These are phyloP conservation scores for Scolanthus callimorphus DNA, from an alignment of 92 coral and sea anemone species.

Conservation along the genomic window DNA sequence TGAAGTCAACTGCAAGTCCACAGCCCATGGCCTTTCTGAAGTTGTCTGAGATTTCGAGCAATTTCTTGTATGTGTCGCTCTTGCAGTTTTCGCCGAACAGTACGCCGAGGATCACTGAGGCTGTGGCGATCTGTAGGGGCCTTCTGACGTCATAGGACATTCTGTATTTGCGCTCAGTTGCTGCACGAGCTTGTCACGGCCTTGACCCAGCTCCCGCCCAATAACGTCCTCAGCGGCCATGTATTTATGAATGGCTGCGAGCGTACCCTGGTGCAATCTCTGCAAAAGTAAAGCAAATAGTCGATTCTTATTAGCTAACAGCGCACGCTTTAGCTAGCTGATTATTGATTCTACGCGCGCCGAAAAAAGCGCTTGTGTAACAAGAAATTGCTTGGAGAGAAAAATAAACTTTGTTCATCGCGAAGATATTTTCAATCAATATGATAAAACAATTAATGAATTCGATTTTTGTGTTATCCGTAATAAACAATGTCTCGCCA, in stretches of 20 bases:
- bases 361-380: too few species aligned
- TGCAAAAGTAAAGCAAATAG: too few species aligned
- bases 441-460: too few species aligned
- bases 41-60: constrained; percentile 37
- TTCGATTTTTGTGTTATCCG: too few species aligned
- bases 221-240: constrained; percentile 32
- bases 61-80: constrained; percentile 16
- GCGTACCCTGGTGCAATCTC: too few species aligned
- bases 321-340: too few species aligned
- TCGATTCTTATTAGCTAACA: too few species aligned
- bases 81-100: constrained; percentile 58
- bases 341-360: too few species aligned
- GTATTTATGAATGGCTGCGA: constrained; percentile 61
- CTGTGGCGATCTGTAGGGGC: constrained; percentile 55
- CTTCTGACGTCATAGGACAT: constrained; percentile 39
- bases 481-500: too few species aligned
- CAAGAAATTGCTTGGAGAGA: too few species aligned
- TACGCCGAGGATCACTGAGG: constrained; percentile 46
- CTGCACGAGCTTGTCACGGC: constrained; percentile 35
- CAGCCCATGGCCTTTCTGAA: constrained; percentile 37
- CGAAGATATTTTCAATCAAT: too few species aligned
- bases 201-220: constrained; percentile 35
- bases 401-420: too few species aligned
- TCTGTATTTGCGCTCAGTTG: constrained; percentile 26
- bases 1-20: constrained; percentile 50